Evolutionary conservation across 2,797 vertebrate genomes (phyloP).

Genomic region (Thunnus albacares): DNA sequence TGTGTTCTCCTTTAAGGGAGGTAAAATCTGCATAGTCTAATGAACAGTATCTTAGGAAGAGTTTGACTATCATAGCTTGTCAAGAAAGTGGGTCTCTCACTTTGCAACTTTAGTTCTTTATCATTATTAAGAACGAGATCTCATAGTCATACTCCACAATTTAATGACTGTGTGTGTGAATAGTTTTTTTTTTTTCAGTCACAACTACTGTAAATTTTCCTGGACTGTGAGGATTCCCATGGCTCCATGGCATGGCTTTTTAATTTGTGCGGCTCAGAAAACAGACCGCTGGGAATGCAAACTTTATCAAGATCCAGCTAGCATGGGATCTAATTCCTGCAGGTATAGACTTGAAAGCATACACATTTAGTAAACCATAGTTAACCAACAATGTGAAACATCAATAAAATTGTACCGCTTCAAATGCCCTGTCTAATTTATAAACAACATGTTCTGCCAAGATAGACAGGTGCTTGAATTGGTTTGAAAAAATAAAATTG

Average conservation of each 20-base stretch:
- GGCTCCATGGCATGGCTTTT: too few species aligned
- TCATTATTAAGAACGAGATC: not conserved
- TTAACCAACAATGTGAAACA: not conserved
- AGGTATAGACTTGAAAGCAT: not conserved
- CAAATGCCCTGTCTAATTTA: not conserved
- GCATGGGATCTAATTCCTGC: too few species aligned
- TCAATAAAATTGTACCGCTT: not conserved
- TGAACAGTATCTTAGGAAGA: not conserved
- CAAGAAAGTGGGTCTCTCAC: not conserved
- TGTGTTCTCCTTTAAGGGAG: not conserved
- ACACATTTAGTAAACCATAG: not conserved
- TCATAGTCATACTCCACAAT: not conserved
- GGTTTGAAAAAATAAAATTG: not conserved
- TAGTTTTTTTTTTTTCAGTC: not conserved
- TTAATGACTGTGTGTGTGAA: not conserved
- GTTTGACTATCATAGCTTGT: not conserved
- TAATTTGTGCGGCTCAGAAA: not conserved
- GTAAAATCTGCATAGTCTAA: not conserved
- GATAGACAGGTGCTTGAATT: constrained; percentile 10
- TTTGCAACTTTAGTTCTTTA: not conserved
- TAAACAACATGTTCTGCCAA: not conserved
- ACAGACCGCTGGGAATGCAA: not conserved
- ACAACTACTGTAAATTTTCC: not conserved
- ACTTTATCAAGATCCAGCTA: not conserved
- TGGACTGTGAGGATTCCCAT: not conserved